These are phyloP conservation scores for Lophotis ruficrista DNA, from an alignment of 2,113 vertebrate species.

Conservation along the genomic window DNA sequence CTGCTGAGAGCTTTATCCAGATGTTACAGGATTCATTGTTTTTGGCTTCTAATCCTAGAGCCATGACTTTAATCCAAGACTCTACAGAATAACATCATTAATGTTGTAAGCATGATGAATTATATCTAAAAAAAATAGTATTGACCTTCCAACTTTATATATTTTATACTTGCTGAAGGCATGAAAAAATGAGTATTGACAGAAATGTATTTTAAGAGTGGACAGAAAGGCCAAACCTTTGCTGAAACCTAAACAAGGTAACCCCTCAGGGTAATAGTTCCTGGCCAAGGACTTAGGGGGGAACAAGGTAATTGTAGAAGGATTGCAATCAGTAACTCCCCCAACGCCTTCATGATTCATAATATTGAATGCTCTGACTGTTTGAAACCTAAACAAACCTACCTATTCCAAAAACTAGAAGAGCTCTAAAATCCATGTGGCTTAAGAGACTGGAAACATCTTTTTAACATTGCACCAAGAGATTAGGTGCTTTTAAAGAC, in stretches of 20 bases:
- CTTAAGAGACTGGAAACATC: neutral
- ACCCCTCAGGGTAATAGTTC: slow-evolving; percentile 1
- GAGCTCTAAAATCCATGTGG: neutral
- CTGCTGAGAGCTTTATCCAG: slow-evolving; percentile 28
- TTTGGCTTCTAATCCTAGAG: slow-evolving; percentile 50
- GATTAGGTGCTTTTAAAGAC: neutral
- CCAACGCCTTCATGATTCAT: slow-evolving; percentile 28
- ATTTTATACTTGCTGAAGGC: neutral
- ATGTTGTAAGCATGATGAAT: slow-evolving; percentile 50
- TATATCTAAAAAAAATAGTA: slow-evolving; percentile 29
- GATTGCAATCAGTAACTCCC: slow-evolving; percentile 32
- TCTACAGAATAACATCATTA: slow-evolving; percentile 49
- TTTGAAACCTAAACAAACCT: neutral
- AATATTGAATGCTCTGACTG: neutral
- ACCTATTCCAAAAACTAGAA: neutral
- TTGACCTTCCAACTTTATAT: slow-evolving; percentile 27
- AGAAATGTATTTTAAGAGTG: slow-evolving; percentile 38
- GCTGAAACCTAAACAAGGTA: slow-evolving; percentile 37
- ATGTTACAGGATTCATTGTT: slow-evolving; percentile 53
- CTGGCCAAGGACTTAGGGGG: neutral
- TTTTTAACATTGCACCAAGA: neutral
- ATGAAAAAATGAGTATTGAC: slow-evolving; percentile 40
- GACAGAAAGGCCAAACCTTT: slow-evolving; percentile 20
- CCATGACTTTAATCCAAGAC: slow-evolving; percentile 47
- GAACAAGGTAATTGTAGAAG: slow-evolving; percentile 36